Evolutionary conservation across 2,888 invertebrate species (phyloP).

Genomic region (Lordiphosa fenestrarum): DNA sequence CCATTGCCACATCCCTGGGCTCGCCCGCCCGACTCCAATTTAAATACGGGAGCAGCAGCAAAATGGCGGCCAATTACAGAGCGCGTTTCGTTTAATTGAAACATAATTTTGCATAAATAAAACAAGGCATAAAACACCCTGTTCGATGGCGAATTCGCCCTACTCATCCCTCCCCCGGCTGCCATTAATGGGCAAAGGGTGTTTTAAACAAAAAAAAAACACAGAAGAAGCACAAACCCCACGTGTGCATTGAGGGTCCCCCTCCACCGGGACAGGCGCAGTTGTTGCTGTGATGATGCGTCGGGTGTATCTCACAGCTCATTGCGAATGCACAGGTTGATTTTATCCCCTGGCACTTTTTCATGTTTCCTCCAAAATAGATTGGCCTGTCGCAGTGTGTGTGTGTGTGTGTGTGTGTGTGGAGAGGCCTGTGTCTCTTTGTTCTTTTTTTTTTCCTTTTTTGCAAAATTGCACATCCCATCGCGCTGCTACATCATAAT

Average conservation of each 20-base stretch:
- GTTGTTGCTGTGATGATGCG: conserved; percentile 37
- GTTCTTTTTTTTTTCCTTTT: conserved; percentile 34
- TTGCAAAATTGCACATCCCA: conserved; percentile 57
- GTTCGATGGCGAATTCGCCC: conserved; percentile 38
- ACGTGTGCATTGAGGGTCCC: conserved; percentile 44
- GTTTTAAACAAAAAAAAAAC: conserved; percentile 26
- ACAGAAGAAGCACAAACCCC: conserved; percentile 46
- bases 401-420: conserved; percentile 13
- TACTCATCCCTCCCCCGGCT: conserved; percentile 11
- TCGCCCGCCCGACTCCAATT: conserved; percentile 12
- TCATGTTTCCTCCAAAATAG: conserved; percentile 39
- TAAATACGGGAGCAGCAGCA: conserved; percentile 31
- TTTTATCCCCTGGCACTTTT: conserved; percentile 71
- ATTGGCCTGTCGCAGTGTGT: conserved; percentile 32
- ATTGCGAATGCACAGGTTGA: conserved; percentile 75
- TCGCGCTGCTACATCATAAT: conserved; percentile 68
- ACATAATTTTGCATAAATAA: conserved; percentile 79
- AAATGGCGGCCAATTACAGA: conserved; percentile 68
- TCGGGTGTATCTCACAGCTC: conserved; percentile 58
- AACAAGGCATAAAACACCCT: conserved; percentile 75
- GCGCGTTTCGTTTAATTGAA: conserved; percentile 76
- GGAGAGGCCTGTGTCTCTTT: conserved; percentile 17
- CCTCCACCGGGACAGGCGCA: conserved; percentile 21
- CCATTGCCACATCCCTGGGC: conserved; percentile 30
- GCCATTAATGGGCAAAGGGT: conserved; percentile 66